Base-by-base conservation (phyloP, 2,888 invertebrate species). In the Melikaiella ostensackeni region DNA sequence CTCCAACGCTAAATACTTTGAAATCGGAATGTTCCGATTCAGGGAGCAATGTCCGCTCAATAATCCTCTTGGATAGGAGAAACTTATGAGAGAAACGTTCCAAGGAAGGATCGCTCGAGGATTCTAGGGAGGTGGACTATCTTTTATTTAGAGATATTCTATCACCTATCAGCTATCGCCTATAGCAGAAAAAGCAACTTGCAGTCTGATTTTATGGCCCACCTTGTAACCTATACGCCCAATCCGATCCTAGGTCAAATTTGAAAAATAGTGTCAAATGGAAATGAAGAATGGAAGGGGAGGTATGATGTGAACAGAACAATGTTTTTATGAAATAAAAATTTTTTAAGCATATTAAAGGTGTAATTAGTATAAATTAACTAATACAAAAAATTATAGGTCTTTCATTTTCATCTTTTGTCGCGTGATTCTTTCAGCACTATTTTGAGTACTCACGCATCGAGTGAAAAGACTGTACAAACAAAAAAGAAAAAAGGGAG, bases 131-230 rank as follows among this genome's bases (percentile, higher is more conserved):
- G 63, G 42, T 61, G 55, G 70, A 63, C 75, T 74, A 80, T 80
- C 79, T 76, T 77, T 77, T 79, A 77, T 81, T 80, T 80, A 77
- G 74, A 57, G 73, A 63, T 74, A 77, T 13, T 27, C 24, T 27
- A 24, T 59, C 59, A 59, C 59, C 59, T 59, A 59, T 59, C 16
- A 59, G 59, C 21, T n/a, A 21, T 7, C 21, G 55, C 3, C 55
- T 21, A 9, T 55, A 70, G 57, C 80, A 24, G 64, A 35, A 75
- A 38, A 30, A 79, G 55, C 63, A 75, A 59, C 70, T 55, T 55
- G 61, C 30, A n/a, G 70, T 27, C 70, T 24, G 63, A 74, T 77
- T 78, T 64, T 50, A 27, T 64, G 46, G n/a, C 42, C 55, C 21
- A 66, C 61, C 33, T 24, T 59, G 13, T 59, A 13, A 59, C 59